Evolutionary conservation across 2,113 vertebrate species (phyloP).

Genomic region (Petroica traversi): DNA sequence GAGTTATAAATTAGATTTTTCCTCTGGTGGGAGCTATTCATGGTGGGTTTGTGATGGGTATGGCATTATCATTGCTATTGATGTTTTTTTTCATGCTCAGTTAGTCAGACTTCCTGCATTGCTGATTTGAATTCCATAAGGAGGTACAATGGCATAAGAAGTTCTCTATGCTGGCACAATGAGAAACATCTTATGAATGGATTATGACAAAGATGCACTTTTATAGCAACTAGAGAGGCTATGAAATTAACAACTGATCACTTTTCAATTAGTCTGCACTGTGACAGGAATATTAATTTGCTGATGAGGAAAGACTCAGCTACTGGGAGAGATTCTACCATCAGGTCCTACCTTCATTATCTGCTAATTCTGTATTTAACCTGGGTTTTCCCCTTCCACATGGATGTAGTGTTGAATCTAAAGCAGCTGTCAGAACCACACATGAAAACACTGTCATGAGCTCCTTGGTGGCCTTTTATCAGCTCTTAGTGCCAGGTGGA

Average conservation of each 20-base stretch:
- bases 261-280: neutral
- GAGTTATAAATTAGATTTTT: neutral
- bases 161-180: neutral
- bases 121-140: neutral
- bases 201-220: neutral
- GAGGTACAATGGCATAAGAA: neutral
- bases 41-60: neutral
- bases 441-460: neutral
- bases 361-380: neutral
- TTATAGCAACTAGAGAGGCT: neutral
- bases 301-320: neutral
- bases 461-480: neutral
- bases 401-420: neutral
- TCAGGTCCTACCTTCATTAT: neutral
- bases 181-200: neutral
- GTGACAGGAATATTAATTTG: neutral
- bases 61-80: neutral
- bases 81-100: neutral
- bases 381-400: neutral
- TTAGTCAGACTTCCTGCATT: constrained; percentile 16
- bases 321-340: neutral
- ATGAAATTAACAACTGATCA: neutral
- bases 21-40: neutral
- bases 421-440: neutral
- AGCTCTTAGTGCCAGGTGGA: neutral